Base-by-base conservation (phyloP, 2,797 vertebrate genomes). In the Craterocephalus amniculus region DNA sequence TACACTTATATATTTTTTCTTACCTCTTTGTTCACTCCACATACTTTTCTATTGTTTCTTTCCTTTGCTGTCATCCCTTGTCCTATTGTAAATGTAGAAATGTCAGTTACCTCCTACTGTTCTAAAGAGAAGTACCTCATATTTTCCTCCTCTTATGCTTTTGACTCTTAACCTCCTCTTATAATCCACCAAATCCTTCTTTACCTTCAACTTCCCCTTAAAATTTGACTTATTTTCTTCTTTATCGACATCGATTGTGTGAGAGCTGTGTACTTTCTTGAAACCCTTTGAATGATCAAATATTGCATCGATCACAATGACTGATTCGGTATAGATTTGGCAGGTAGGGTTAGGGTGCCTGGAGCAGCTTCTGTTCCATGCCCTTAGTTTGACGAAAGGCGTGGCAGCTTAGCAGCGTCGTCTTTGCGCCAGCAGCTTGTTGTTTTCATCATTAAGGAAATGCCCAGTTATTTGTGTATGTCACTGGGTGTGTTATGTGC, bases 401-500 rank as follows among this genome's bases (percentile, higher is more conserved):
- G 70, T 72, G 78, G 45, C 55, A 4, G 5, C 26, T 62, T 35
- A 65, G 69, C 26, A 0, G 51, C 57, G 72, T 72, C 49, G 57
- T n/a, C 4, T 63, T 38, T 61, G 67, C n/a, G 1, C n/a, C 13
- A 32, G 35, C 38, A 51, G 36, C 40, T 38, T 27, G 31, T 59
- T 64, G 34, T 51, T 68, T 69, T 58, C 20, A 14, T 78, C 80
- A 67, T 65, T 55, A 63, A 0, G n/a, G 11, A 63, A 55, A 75
- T 71, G 51, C 40, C n/a, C 6, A 4, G 0, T 0, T 0, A n/a
- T 59, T 31, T 48, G 49, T 20, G 56, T 34, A 72, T 26, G 55
- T 80, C 72, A 72, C 31, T 74, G 79, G 76, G 88, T 83, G 84
- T 85, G 86, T 71, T 22, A 24, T 4, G 22, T 54, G 29, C 29